A percentile compares a stretch with the other conserved stretches of the same genome.
Conservation (phyloP, 1,140 invertebrate species). For the Lanistes nyassanus region DNA sequence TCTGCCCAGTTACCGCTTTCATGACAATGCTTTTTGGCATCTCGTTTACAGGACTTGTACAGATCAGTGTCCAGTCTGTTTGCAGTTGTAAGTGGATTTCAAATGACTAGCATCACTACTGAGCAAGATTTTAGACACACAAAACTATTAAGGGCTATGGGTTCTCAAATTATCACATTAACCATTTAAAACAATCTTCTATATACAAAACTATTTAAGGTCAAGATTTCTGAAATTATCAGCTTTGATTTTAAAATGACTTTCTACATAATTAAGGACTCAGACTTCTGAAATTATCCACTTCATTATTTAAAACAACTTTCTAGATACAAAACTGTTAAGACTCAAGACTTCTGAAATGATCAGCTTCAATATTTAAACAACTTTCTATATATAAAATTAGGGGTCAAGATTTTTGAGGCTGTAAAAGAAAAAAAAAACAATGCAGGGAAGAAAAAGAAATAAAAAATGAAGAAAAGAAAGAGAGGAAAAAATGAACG, state of each 20-base stretch:
- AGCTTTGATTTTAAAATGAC: not conserved
- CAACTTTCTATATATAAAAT: too few relatives aligned
- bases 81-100: not conserved
- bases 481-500: conserved; percentile 9
- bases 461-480: conserved; percentile 7
- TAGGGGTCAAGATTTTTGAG: not conserved
- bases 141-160: too few relatives aligned
- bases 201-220: too few relatives aligned
- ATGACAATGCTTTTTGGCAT: conserved; percentile 85
- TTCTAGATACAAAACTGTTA: not conserved
- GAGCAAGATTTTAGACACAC: too few relatives aligned
- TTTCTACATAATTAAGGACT: too few relatives aligned
- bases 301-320: too few relatives aligned
- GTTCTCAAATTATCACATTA: too few relatives aligned
- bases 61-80: conserved; percentile 84
- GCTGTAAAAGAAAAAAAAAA: not conserved
- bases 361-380: not conserved
- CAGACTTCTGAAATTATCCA: not conserved
- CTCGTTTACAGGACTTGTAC: conserved; percentile 86
- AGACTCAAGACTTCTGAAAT: not conserved
- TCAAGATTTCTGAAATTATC: not conserved
- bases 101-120: too few relatives aligned
- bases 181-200: too few relatives aligned
- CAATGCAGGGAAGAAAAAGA: not conserved
- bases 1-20: conserved; percentile 82